phyloP scores from a whole-genome alignment of 2,888 invertebrate species.

The Spodoptera littoralis region DNA sequence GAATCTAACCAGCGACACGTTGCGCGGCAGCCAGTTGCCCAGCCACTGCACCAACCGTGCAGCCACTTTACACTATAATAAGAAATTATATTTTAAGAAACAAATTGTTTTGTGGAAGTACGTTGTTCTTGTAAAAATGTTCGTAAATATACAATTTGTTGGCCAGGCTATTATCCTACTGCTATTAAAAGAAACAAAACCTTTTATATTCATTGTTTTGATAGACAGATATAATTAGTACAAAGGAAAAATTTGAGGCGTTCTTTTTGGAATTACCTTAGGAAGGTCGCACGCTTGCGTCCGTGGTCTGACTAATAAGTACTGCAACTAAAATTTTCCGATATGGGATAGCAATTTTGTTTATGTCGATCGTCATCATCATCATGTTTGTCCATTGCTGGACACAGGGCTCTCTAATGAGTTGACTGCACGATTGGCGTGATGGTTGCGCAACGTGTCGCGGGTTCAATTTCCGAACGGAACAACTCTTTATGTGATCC shows the following conservation, averaged over 20 bases:
- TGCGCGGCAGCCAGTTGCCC: too few species aligned
- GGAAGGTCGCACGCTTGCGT: slow-evolving; percentile 11
- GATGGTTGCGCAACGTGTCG: too few species aligned
- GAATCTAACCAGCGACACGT: too few species aligned
- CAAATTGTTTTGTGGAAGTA: slow-evolving; percentile 4
- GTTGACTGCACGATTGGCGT: too few species aligned
- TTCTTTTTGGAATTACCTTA: slow-evolving; percentile 7
- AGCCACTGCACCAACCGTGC: too few species aligned
- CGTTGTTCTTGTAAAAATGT: slow-evolving; percentile 16
- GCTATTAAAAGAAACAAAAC: slow-evolving; percentile 34
- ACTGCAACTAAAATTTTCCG: slow-evolving; percentile 1
- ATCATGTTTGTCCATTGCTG: too few species aligned
- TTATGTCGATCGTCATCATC: too few species aligned
- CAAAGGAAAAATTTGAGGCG: slow-evolving; percentile 32
- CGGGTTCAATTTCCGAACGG: too few species aligned
- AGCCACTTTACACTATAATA: too few species aligned
- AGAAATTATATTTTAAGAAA: too few species aligned
- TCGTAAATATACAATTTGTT: slow-evolving; percentile 37
- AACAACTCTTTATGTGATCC: too few species aligned
- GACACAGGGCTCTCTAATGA: too few species aligned
- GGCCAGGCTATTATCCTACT: slow-evolving; percentile 36
- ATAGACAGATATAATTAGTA: slow-evolving; percentile 51
- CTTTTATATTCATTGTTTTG: slow-evolving; percentile 46
- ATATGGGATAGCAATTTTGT: neutral
- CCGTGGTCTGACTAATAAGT: neutral